Evolutionary conservation across 2,797 vertebrate species (phyloP).

Genomic region (Benthosema pterotum): DNA sequence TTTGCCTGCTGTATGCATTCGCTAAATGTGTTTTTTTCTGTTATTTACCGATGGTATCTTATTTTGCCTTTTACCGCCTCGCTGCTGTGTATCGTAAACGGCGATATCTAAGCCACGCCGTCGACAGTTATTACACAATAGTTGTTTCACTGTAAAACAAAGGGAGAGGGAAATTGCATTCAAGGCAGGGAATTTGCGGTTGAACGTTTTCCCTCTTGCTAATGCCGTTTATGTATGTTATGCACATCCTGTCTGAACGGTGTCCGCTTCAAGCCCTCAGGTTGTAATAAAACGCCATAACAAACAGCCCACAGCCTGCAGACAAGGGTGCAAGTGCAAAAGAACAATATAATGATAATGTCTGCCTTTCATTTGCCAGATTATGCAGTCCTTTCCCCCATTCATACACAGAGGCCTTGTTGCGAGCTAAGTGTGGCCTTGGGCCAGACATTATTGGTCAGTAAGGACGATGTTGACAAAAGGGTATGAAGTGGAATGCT

Average conservation of each 20-base stretch:
- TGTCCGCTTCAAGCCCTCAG: conserved; percentile 52
- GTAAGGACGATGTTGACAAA: conserved; percentile 55
- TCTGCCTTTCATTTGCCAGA: conserved; percentile 55
- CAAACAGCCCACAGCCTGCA: conserved; percentile 54
- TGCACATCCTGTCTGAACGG: conserved; percentile 36
- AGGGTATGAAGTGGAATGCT: conserved; percentile 60
- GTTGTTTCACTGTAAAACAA: conserved; percentile 45
- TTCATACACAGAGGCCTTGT: conserved; percentile 52
- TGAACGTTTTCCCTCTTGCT: conserved; percentile 9
- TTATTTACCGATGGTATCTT: conserved; percentile 37
- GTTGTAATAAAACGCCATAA: conserved; percentile 67
- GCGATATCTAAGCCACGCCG: conserved; percentile 29
- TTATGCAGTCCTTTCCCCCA: conserved; percentile 63
- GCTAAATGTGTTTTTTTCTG: conserved; percentile 36
- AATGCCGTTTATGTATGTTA: conserved; percentile 50
- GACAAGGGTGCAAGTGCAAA: conserved; percentile 52
- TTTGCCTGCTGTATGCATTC: conserved; percentile 27
- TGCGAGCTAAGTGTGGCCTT: conserved; percentile 57
- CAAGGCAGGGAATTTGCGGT: conserved; percentile 9
- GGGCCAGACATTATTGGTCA: conserved; percentile 65
- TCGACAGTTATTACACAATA: conserved; percentile 39
- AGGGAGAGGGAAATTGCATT: conserved; percentile 33
- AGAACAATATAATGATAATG: conserved; percentile 62
- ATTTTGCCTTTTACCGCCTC: too few relatives aligned
- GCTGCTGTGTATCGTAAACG: conserved; percentile 26